These are phyloP conservation scores for Pyrrhosoma nymphula DNA, from an alignment of 2,888 invertebrate species.

Conservation along the genomic window DNA sequence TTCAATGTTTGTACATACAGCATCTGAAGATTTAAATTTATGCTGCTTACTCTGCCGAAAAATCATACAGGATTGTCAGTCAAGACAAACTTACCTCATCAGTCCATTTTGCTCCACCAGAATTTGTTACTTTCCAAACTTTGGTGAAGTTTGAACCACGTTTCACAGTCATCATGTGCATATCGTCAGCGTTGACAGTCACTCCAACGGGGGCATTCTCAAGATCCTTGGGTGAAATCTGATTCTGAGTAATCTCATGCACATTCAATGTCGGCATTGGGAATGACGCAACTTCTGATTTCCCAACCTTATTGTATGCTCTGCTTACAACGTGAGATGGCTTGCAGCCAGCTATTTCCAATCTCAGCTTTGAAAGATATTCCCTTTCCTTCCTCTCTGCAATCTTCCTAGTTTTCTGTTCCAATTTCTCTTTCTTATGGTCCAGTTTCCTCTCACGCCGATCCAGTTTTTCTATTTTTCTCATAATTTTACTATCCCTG, in stretches of 20 bases:
- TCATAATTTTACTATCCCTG: slow-evolving; percentile 71
- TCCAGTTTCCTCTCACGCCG: slow-evolving; percentile 68
- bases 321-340: background rate
- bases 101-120: slow-evolving; percentile 76
- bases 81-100: slow-evolving; percentile 70
- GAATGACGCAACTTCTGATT: background rate
- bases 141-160: slow-evolving; percentile 77
- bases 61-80: too few relatives aligned
- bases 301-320: background rate
- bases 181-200: slow-evolving; percentile 5
- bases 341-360: slow-evolving; percentile 46
- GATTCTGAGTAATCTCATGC: background rate
- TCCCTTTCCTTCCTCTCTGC: slow-evolving; percentile 56
- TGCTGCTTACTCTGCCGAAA: too few relatives aligned
- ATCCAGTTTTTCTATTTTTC: slow-evolving; percentile 72
- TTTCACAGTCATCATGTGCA: slow-evolving; percentile 69
- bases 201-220: slow-evolving; percentile 70
- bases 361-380: slow-evolving; percentile 30
- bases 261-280: background rate
- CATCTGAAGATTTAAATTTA: too few relatives aligned
- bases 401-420: slow-evolving; percentile 54
- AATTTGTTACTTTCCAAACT: slow-evolving; percentile 77
- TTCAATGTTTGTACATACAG: too few relatives aligned
- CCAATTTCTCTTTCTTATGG: slow-evolving; percentile 56
- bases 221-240: slow-evolving; percentile 5